These are phyloP conservation scores for Machimus atricapillus DNA, from an alignment of 2,888 invertebrate genomes.

Conservation along the genomic window DNA sequence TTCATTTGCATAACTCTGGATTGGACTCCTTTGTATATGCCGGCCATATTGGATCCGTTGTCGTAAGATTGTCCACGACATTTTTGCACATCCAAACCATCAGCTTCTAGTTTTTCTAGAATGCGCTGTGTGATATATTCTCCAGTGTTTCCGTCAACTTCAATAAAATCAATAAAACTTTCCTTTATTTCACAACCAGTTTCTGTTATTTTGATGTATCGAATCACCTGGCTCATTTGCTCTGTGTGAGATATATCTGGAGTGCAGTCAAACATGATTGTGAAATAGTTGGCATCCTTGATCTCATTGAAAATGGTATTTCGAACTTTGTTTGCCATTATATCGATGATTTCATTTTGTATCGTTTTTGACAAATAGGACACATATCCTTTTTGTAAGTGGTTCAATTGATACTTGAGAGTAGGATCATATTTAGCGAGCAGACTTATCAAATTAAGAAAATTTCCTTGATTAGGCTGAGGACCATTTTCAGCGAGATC, in stretches of 20 bases:
- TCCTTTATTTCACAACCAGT: not conserved
- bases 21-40: not conserved
- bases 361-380: not conserved
- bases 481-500: not conserved
- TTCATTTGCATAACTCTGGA: not conserved
- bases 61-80: not conserved
- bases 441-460: too few relatives aligned
- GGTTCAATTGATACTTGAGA: too few relatives aligned
- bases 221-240: not conserved
- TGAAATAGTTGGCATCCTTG: not conserved
- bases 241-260: not conserved
- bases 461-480: not conserved
- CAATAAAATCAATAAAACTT: not conserved
- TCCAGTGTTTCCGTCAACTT: not conserved
- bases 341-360: not conserved
- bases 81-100: not conserved
- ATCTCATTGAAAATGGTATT: not conserved
- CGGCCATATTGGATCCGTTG: not conserved
- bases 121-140: conserved; percentile 2
- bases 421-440: too few relatives aligned
- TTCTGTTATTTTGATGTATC: not conserved
- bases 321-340: not conserved
- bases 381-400: not conserved
- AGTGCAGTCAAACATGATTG: not conserved
- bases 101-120: not conserved